phyloP scores from a whole-genome alignment of 2,113 vertebrate genomes.

The Artemisiospiza belli region DNA sequence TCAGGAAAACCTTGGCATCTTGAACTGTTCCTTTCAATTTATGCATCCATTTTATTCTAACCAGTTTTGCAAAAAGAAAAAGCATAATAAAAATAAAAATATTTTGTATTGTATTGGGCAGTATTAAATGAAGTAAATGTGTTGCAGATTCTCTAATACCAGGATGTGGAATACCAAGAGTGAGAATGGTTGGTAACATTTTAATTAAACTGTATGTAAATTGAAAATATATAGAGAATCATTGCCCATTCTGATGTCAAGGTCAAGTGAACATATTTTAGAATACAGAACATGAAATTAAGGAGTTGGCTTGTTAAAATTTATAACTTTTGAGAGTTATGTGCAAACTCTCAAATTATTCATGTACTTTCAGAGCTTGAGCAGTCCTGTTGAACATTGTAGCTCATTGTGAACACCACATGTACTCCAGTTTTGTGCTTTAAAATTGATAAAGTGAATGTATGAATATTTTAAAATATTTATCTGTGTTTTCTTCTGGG shows the following conservation, averaged over 20 bases:
- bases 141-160: background rate
- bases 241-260: background rate
- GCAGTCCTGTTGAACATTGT: background rate
- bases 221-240: background rate
- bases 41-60: background rate
- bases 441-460: background rate
- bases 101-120: background rate
- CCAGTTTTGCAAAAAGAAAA: background rate
- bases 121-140: background rate
- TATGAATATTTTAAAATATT: background rate
- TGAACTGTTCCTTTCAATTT: background rate
- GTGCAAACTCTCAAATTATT: background rate
- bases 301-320: background rate
- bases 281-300: background rate
- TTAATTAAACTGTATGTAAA: background rate
- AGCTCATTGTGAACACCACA: background rate
- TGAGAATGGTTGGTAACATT: background rate
- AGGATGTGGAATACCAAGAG: background rate
- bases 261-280: background rate
- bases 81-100: background rate
- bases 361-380: background rate
- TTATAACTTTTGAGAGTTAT: background rate
- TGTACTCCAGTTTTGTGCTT: background rate
- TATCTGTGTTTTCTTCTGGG: background rate
- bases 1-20: background rate